Evolutionary conservation across 2,113 vertebrate species (phyloP).

Genomic region (Corythaixoides concolor): DNA sequence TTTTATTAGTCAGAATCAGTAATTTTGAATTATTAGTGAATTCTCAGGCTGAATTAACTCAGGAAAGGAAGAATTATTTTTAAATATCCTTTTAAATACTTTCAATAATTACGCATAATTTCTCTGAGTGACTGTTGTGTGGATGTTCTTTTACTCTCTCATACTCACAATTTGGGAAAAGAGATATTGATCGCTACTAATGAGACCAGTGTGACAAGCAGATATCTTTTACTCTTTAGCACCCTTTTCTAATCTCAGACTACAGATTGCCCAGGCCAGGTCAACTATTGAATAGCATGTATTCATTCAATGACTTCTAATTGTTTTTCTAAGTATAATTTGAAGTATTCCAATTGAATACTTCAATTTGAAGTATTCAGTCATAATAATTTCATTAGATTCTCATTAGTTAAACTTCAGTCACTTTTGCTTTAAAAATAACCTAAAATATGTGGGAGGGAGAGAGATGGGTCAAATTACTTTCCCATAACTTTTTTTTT

Average conservation of each 20-base stretch:
- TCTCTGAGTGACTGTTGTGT: not conserved
- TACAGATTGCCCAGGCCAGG: not conserved
- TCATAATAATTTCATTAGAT: not conserved
- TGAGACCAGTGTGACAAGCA: not conserved
- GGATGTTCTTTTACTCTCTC: not conserved
- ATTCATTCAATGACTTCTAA: not conserved
- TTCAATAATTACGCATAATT: not conserved
- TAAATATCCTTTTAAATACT: not conserved
- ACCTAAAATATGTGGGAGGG: not conserved
- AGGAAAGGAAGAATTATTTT: not conserved
- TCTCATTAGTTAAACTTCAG: not conserved
- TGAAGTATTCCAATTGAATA: too few species aligned
- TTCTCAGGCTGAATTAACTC: not conserved
- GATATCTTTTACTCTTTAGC: not conserved
- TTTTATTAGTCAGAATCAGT: not conserved
- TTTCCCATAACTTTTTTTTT: not conserved
- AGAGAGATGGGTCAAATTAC: not conserved
- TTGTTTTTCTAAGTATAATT: slow-evolving; percentile 6
- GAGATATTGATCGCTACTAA: not conserved
- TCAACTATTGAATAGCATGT: not conserved
- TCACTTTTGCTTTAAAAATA: not conserved
- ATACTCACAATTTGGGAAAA: not conserved
- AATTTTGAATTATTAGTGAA: not conserved
- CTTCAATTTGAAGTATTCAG: not conserved
- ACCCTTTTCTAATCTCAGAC: not conserved